Evolutionary conservation across 2,888 invertebrate genomes (phyloP), one percentile per base, ranked within the genome.

Genomic region (Pristionchus maxplancki): DNA sequence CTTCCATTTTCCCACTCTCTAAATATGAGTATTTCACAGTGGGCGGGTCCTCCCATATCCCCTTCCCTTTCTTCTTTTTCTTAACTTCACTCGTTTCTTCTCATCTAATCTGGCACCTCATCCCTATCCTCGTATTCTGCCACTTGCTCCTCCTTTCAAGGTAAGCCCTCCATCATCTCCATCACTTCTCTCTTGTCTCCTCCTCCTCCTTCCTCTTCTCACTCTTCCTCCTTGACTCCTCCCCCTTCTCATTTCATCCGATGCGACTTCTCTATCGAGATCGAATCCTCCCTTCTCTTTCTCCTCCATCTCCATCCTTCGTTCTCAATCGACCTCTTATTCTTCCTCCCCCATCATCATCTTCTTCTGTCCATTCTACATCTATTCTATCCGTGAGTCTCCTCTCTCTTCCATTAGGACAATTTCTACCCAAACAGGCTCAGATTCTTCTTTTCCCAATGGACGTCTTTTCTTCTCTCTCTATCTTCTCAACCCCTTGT

Each of bases 51-150:
- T 74, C 24, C 24, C 31, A 8, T 40, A 74, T 74, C 24, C 13
- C 44, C 78, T 20, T 48, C n/a, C 44, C 37, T 17, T 37, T 44
- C 44, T 44, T 53, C 82, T n/a, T 58, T n/a, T 4, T 58, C n/a
- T n/a, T 58, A 58, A 58, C 58, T 58, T 58, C 24, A n/a, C 58
- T 58, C 24, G 24, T 58, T 28, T n/a, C 31, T 82, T 28, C 50
- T 82, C 82, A 28, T 83, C 82, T 53, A 83, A 53, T 83, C 53
- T 83, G 85, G 85, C 85, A 24, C 85, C 85, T 15, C 48, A 64
- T 37, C 40, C 40, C 2, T 62, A 64, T 64, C 85, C 85, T 6
- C 64, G 64, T 44, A 20, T 40, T 40, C 44, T 64, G 20, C 85
- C 64, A 62, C 64, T 85, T 17, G 64, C 85, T 85, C 85, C 85